Evolutionary conservation across 2,888 invertebrate genomes (phyloP).

Genomic region (Napeogenes sylphis): DNA sequence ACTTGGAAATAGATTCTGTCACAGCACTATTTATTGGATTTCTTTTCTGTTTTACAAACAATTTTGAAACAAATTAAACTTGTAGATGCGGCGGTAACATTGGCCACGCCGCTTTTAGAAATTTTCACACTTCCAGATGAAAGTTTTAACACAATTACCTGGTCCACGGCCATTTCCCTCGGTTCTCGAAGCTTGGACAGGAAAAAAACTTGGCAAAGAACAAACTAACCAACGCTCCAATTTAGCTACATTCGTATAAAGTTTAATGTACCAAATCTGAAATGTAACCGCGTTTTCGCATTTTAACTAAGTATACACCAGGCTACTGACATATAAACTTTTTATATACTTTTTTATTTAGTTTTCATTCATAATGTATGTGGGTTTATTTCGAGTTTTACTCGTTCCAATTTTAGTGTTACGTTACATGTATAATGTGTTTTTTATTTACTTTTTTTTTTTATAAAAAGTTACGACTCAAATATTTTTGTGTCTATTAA

Average conservation of each 20-base stretch:
- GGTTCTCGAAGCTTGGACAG: slow-evolving; percentile 64
- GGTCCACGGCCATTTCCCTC: slow-evolving; percentile 64
- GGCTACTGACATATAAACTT: slow-evolving; percentile 30
- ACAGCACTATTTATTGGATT: slow-evolving; percentile 42
- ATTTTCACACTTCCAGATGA: slow-evolving; percentile 74
- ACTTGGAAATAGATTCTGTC: slow-evolving; percentile 26
- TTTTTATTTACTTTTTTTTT: slow-evolving; percentile 17
- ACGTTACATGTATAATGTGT: slow-evolving; percentile 7
- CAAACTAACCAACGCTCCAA: slow-evolving; percentile 74
- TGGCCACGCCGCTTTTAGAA: slow-evolving; percentile 57
- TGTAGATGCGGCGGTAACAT: slow-evolving; percentile 55
- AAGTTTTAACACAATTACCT: slow-evolving; percentile 76
- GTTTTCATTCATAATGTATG: slow-evolving; percentile 27
- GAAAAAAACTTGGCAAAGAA: slow-evolving; percentile 73
- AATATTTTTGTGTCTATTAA: not conserved
- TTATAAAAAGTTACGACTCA: slow-evolving; percentile 13
- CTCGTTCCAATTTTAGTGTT: slow-evolving; percentile 19
- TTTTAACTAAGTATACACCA: slow-evolving; percentile 51
- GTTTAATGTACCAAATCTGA: slow-evolving; percentile 74
- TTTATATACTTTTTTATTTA: slow-evolving; percentile 30
- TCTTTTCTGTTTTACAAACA: slow-evolving; percentile 41
- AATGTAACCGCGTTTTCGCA: slow-evolving; percentile 60
- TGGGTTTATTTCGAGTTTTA: slow-evolving; percentile 26
- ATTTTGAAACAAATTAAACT: slow-evolving; percentile 67
- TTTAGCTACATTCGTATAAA: slow-evolving; percentile 72